Evolutionary conservation across 2,888 invertebrate species (phyloP).

Genomic region (Lamproptera curius): DNA sequence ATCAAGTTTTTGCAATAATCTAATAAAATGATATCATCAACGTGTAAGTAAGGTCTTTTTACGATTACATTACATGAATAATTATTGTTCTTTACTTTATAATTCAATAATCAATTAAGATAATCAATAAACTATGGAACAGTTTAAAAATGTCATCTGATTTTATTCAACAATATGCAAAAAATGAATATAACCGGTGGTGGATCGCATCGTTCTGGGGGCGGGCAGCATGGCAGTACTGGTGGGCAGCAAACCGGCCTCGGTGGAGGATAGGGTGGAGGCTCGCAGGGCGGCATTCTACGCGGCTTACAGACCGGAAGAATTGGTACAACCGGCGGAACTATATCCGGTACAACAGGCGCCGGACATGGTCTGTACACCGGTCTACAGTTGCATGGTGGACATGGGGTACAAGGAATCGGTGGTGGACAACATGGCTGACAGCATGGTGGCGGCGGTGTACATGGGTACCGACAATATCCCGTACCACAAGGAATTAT

Average conservation of each 20-base stretch:
- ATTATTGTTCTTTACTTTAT: too few species aligned
- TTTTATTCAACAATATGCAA: too few species aligned
- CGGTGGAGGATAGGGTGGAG: constrained; percentile 48
- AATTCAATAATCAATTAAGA: too few species aligned
- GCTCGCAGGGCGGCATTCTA: constrained; percentile 48
- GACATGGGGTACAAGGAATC: constrained; percentile 61
- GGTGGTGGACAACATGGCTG: constrained; percentile 63
- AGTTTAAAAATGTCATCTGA: too few species aligned
- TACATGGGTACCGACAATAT: constrained; percentile 49
- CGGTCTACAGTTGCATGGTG: constrained; percentile 57
- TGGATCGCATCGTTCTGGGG: constrained; percentile 61
- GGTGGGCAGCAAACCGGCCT: constrained; percentile 61
- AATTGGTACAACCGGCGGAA: constrained; percentile 63
- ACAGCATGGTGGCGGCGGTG: constrained; percentile 53
- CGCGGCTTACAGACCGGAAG: constrained; percentile 59
- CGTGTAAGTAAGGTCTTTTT: too few species aligned
- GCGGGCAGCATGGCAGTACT: constrained; percentile 63
- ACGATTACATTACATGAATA: too few species aligned
- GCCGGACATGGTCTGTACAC: constrained; percentile 58
- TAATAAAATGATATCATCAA: too few species aligned
- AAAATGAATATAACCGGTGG: constrained; percentile 61
- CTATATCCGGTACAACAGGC: constrained; percentile 56
- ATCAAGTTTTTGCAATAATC: background rate
- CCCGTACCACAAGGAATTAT: constrained; percentile 60
- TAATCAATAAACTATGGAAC: too few species aligned